Conservation (phyloP, 2,113 vertebrate species). For the Odocoileus virginianus region DNA sequence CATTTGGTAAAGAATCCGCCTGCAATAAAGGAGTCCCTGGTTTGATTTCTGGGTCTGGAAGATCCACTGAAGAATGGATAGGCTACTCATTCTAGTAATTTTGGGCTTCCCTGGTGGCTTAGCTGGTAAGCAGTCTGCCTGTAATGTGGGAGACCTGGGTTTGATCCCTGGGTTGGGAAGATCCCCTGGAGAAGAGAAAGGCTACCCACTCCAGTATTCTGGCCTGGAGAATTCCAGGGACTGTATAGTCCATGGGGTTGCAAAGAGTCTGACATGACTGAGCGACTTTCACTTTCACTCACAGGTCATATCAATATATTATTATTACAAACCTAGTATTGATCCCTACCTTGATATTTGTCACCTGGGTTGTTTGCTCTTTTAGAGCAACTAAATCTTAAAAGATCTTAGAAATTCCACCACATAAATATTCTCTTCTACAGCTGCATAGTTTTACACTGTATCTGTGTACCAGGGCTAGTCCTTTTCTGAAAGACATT, state of each 20-base stretch:
- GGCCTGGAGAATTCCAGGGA: not conserved
- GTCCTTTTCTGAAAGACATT: not conserved
- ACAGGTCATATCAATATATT: not conserved
- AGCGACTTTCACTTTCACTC: not conserved
- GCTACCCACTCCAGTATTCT: not conserved
- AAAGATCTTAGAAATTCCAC: not conserved
- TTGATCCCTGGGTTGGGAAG: not conserved
- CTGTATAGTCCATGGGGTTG: not conserved
- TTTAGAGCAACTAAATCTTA: too few species aligned
- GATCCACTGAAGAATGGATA: not conserved
- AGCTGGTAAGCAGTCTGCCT: not conserved
- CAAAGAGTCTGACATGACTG: not conserved
- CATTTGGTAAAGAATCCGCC: not conserved
- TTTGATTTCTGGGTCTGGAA: not conserved
- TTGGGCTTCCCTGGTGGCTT: not conserved
- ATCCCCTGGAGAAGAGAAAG: not conserved
- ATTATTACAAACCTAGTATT: not conserved
- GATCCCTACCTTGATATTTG: not conserved
- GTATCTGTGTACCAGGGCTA: not conserved
- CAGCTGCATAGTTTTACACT: not conserved
- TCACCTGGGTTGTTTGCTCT: not conserved
- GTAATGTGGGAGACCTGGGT: not conserved
- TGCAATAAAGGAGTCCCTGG: not conserved
- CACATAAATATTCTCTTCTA: not conserved
- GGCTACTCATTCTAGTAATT: not conserved